phyloP scores from a whole-genome alignment of 2,797 vertebrate species.

The Lacerta agilis region DNA sequence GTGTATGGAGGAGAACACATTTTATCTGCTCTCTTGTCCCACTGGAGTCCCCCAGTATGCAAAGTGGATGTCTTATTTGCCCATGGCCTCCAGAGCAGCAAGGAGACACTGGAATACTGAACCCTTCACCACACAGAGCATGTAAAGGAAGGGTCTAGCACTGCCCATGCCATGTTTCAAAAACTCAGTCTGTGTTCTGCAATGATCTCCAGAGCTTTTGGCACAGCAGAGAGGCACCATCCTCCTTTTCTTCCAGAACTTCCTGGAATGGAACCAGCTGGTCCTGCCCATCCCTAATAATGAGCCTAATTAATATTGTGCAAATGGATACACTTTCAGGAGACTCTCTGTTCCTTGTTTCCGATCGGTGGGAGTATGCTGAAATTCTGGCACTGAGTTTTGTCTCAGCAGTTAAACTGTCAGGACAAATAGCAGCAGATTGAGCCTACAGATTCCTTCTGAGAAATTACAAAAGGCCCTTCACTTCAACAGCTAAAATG shows the following conservation, averaged over 20 bases:
- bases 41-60: not conserved
- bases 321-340: slow-evolving; percentile 29
- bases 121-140: not conserved
- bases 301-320: slow-evolving; percentile 29
- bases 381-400: slow-evolving; percentile 53
- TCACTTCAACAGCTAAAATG: slow-evolving; percentile 11
- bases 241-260: not conserved
- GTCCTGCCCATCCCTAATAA: slow-evolving; percentile 16
- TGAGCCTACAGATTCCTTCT: slow-evolving; percentile 57
- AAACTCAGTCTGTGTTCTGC: not conserved
- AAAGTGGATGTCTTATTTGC: not conserved
- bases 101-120: not conserved
- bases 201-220: not conserved
- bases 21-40: not conserved
- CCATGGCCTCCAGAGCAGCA: not conserved
- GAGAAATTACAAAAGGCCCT: slow-evolving; percentile 62
- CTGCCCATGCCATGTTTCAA: not conserved
- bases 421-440: slow-evolving; percentile 63
- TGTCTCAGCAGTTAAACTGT: slow-evolving; percentile 62
- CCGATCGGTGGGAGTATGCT: slow-evolving; percentile 35
- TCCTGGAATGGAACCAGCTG: slow-evolving; percentile 5
- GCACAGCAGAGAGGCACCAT: not conserved
- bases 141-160: not conserved
- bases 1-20: not conserved
- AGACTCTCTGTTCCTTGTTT: slow-evolving; percentile 28